These are phyloP conservation scores for Solen grandis DNA, from an alignment of 1,140 invertebrate genomes.

Conservation along the genomic window DNA sequence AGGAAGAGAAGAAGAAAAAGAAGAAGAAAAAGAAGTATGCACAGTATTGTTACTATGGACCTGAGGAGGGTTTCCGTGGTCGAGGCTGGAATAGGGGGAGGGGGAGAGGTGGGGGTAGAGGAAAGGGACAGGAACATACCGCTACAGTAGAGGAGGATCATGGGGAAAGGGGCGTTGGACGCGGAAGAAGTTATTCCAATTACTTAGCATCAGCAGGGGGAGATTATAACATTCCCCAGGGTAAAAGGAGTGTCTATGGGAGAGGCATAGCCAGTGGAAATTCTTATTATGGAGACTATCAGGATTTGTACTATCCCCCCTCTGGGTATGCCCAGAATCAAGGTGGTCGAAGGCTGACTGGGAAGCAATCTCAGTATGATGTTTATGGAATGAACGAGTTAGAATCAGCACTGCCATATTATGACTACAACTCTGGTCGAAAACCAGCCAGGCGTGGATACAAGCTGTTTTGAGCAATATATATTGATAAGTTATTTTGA, in stretches of 20 bases:
- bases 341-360: neutral
- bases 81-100: neutral
- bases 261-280: constrained; percentile 5
- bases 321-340: neutral
- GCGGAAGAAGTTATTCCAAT: no score
- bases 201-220: no score
- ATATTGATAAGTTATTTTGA: no score
- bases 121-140: neutral
- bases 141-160: neutral
- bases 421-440: constrained; percentile 7
- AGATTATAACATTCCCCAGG: no score
- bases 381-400: constrained; percentile 18
- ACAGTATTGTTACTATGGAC: neutral
- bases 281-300: constrained; percentile 35
- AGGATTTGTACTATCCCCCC: constrained; percentile 33
- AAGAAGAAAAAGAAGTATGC: constrained; percentile 18
- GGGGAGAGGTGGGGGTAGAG: neutral
- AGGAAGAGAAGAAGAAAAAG: constrained; percentile 21
- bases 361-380: neutral
- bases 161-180: neutral
- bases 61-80: neutral
- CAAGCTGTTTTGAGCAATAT: constrained; percentile 26
- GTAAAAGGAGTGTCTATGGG: constrained; percentile 3
- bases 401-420: constrained; percentile 25
- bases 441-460: neutral